Percentiles rank a stretch among this genome's conserved stretches.
phyloP scores from a whole-genome alignment of 2,888 invertebrate species.

The Coelopa pilipes region DNA sequence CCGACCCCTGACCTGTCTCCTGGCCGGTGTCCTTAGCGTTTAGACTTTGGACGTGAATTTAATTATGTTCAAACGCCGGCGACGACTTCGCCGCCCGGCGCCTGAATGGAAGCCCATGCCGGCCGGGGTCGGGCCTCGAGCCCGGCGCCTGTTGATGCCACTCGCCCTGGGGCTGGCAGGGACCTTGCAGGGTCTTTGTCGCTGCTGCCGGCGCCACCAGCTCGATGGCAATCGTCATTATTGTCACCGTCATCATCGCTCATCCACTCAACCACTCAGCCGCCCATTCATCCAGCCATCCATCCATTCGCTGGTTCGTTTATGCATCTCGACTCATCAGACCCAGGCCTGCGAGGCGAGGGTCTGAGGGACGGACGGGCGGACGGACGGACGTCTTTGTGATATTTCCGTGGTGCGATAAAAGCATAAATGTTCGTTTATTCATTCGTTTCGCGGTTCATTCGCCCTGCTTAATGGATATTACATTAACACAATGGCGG shows the following conservation, averaged over 20 bases:
- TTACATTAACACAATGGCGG: constrained; percentile 30
- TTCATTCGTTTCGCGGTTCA: constrained; percentile 34
- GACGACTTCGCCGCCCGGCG: neutral
- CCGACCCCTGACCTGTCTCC: neutral
- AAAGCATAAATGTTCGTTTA: constrained; percentile 37
- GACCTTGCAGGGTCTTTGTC: neutral
- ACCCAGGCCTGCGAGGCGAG: neutral
- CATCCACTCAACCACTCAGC: neutral
- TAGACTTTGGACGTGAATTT: constrained; percentile 16
- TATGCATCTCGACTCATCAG: constrained; percentile 16
- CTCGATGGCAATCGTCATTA: neutral
- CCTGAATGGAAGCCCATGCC: neutral
- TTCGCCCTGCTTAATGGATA: constrained; percentile 35
- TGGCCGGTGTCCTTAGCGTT: neutral
- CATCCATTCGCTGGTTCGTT: constrained; percentile 1
- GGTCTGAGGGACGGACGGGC: neutral
- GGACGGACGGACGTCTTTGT: constrained; percentile 7
- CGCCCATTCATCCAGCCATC: neutral
- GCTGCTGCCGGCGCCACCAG: neutral
- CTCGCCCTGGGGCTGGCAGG: neutral
- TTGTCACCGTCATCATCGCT: constrained; percentile 3
- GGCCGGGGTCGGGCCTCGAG: no score
- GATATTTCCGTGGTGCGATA: constrained; percentile 33
- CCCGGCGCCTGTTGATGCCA: constrained; percentile 28
- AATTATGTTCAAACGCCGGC: constrained; percentile 20